Conservation (phyloP, 2,888 invertebrate species). For the Drosophila eohydei region DNA sequence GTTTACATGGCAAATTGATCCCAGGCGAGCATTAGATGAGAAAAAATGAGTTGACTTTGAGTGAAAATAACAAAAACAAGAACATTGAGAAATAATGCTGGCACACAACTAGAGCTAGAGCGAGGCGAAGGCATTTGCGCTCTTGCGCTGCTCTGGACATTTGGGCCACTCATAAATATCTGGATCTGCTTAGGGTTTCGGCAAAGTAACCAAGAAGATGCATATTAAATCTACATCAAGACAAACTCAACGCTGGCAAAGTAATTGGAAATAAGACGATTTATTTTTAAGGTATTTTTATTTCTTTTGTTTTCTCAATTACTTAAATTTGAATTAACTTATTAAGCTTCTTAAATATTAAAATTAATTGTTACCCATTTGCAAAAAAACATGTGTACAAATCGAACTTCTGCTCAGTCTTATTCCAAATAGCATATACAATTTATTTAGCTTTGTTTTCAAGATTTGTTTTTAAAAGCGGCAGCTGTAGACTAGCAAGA, state of each 20-base stretch:
- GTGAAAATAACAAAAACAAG: constrained; percentile 53
- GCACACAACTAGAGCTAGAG: constrained; percentile 13
- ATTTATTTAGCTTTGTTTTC: too few relatives aligned
- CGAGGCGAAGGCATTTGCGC: constrained; percentile 21
- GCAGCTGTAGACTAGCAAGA: too few relatives aligned
- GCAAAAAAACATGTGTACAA: too few relatives aligned
- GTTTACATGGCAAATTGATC: constrained; percentile 81
- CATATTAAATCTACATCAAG: constrained; percentile 19
- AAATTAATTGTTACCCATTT: too few relatives aligned
- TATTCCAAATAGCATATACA: too few relatives aligned
- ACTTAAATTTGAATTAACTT: too few relatives aligned
- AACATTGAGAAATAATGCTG: constrained; percentile 26
- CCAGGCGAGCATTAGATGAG: constrained; percentile 79
- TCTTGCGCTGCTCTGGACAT: constrained; percentile 52
- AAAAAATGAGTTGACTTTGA: constrained; percentile 80
- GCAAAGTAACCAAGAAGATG: neutral
- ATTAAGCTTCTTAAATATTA: too few relatives aligned
- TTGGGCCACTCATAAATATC: constrained; percentile 59
- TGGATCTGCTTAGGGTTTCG: constrained; percentile 5
- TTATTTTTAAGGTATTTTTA: too few relatives aligned
- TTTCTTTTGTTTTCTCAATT: too few relatives aligned
- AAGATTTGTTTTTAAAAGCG: too few relatives aligned
- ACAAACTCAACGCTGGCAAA: neutral
- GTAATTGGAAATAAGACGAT: neutral
- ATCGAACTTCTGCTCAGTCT: too few relatives aligned